These are phyloP conservation scores for Ctenoplectra terminalis DNA, from an alignment of 1,140 invertebrate genomes.

Conservation along the genomic window DNA sequence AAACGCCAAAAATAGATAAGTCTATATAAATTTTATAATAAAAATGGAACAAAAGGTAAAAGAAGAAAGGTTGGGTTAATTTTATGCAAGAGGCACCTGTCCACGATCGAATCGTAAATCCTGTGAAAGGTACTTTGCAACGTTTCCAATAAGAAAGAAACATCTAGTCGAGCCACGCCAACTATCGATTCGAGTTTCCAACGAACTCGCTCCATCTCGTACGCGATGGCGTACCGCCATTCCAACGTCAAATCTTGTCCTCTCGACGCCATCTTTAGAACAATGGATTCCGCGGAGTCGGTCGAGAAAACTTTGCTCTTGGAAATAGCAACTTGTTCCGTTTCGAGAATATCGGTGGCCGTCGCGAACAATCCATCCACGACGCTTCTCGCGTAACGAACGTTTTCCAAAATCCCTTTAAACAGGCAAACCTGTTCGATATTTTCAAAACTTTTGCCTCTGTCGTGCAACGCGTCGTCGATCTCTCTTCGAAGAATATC, in stretches of 20 bases:
- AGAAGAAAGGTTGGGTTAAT: too few species aligned
- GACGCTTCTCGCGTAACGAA: constrained; percentile 31
- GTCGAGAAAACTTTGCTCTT: background rate
- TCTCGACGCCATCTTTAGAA: background rate
- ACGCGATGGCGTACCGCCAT: constrained; percentile 83
- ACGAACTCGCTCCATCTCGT: constrained; percentile 82
- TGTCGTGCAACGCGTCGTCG: constrained; percentile 11
- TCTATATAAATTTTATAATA: too few species aligned
- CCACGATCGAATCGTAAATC: constrained; percentile 80
- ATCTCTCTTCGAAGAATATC: constrained; percentile 2
- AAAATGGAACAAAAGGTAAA: too few species aligned
- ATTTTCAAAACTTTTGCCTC: background rate
- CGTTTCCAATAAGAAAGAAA: constrained; percentile 80
- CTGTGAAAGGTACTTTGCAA: constrained; percentile 79
- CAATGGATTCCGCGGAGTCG: background rate
- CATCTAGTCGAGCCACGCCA: constrained; percentile 77
- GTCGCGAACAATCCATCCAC: constrained; percentile 38
- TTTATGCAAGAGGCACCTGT: constrained; percentile 71
- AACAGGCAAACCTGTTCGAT: background rate
- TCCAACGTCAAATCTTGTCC: constrained; percentile 73
- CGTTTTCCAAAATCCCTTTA: constrained; percentile 21
- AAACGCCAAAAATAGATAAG: too few species aligned
- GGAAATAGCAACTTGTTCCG: constrained; percentile 12
- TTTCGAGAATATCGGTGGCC: constrained; percentile 31
- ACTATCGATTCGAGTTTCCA: constrained; percentile 79